phyloP scores from a whole-genome alignment of 2,888 invertebrate genomes.

The Lottia gigantea region DNA sequence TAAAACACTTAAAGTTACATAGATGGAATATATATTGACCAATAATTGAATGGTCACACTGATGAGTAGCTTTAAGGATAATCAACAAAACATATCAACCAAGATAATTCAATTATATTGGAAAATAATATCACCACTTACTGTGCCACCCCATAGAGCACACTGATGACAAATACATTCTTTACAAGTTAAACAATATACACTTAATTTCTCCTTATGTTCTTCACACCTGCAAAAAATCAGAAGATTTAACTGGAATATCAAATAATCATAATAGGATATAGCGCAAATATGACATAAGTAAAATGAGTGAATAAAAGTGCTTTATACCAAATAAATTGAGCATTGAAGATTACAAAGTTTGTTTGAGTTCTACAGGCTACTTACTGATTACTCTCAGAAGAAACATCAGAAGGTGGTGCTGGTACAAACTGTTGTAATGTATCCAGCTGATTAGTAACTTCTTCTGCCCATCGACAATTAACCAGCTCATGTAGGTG shows the following conservation, averaged over 20 bases:
- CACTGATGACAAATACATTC: constrained; percentile 92
- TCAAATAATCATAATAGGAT: too few species aligned
- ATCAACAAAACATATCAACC: too few species aligned
- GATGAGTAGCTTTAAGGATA: too few species aligned
- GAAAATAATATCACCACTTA: constrained; percentile 38
- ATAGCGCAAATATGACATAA: too few species aligned
- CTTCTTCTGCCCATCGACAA: constrained; percentile 95
- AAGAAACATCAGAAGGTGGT: constrained; percentile 71
- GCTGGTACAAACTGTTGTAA: constrained; percentile 74
- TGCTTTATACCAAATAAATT: too few species aligned
- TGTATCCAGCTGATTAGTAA: constrained; percentile 90
- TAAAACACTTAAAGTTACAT: too few species aligned
- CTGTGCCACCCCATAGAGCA: constrained; percentile 89
- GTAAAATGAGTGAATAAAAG: too few species aligned
- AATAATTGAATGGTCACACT: neutral
- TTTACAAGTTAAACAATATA: constrained; percentile 91
- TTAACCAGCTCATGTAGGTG: constrained; percentile 92
- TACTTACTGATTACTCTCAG: constrained; percentile 77
- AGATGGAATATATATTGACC: neutral
- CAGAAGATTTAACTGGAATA: too few species aligned
- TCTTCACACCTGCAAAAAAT: constrained; percentile 74
- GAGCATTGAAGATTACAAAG: too few species aligned
- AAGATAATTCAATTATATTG: too few species aligned
- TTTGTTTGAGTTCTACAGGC: too few species aligned
- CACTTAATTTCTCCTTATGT: constrained; percentile 89